Evolutionary conservation across 2,113 vertebrate genomes (phyloP), one percentile per base, ranked within the genome.

Genomic region (Neodontobutis hainanensis): DNA sequence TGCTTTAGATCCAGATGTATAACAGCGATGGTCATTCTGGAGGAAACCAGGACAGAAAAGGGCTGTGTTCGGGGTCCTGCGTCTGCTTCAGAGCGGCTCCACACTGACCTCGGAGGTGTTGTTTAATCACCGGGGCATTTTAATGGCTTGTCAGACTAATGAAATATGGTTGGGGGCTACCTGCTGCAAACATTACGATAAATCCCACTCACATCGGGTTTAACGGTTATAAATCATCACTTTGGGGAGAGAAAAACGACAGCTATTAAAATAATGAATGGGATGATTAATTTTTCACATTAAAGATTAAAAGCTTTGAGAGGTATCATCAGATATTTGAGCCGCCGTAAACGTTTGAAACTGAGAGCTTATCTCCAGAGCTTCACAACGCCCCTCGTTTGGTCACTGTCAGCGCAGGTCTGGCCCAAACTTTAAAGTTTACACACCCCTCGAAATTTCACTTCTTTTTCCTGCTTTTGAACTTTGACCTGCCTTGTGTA

Each of bases 181-280:
- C 90, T 91, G 90, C 75, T 86, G 88, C 88, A 92, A 92, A 92
- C 90, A 90, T 89, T 85, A 86, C 84, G 78, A 92, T 92, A 90
- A 92, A 92, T 91, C 90, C 88, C 85, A 73, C 83, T 85, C 89
- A 82, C 82, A 70, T 70, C 34, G 77, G 75, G 58, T 83, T 78
- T 87, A 86, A 87, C 81, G 86, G 78, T 73, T 80, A 89, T 90
- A 90, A 91, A 92, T 91, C 90, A 90, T 78, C 76, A 86, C 88
- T 89, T 87, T 85, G 82, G 85, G 89, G 83, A 71, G 83, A 83
- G 86, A 84, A 84, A 89, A 89, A 88, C 89, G 90, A 91, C 90
- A 85, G 90, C 91, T 91, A 91, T 92, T 92, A 90, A 90, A 90
- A 91, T 92, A 92, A 92, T 91, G 88, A 90, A 92, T 86, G 86